Base-by-base conservation (phyloP, 1,140 invertebrate genomes). In the Ptiloglossa arizonensis region DNA sequence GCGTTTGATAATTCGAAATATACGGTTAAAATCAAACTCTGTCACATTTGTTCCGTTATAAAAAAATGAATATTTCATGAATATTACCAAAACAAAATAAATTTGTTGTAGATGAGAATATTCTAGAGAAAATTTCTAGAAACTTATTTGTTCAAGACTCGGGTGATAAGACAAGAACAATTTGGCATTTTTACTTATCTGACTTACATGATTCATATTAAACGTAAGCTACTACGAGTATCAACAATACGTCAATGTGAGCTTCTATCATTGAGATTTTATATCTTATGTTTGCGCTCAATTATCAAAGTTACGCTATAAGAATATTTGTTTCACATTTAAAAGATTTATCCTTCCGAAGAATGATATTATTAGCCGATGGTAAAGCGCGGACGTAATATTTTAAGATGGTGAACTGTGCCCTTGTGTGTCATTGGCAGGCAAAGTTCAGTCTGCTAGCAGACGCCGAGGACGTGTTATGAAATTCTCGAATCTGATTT, bases 361-460 rank as follows among this genome's bases (percentile, higher is more conserved):
- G 19, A 41, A 44, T 11, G 32, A 62, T 70, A 77, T 71, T 71
- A 52, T 70, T 60, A 70, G 60, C 13, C 9, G 29, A 9, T 59
- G n/a, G 48, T 29, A 82, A 64, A 63, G 73, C 68, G 73, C 69
- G 69, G 69, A 69, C 60, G 73, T 74, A 27, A 72, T 74, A 32
- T 69, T 72, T 68, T 48, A 86, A 86, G 62, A 86, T 86, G 84
- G 83, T 81, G 82, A 68, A 38, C 29, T 46, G 41, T 86, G 83
- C 59, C 84, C 84, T 86, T 86, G 83, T 32, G 35, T 86, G 84
- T 86, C 84, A 86, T 86, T 86, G 84, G 75, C 73, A 85, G 80
- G 22, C 84, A 69, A 59, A 85, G 83, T 86, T 86, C 75, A 76
- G 71, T 41, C 64, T 71, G 62, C 75, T 69, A 79, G n/a, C 83